Evolutionary conservation across 2,888 invertebrate genomes (phyloP).

Genomic region (Glyphotaelius pellucidus): DNA sequence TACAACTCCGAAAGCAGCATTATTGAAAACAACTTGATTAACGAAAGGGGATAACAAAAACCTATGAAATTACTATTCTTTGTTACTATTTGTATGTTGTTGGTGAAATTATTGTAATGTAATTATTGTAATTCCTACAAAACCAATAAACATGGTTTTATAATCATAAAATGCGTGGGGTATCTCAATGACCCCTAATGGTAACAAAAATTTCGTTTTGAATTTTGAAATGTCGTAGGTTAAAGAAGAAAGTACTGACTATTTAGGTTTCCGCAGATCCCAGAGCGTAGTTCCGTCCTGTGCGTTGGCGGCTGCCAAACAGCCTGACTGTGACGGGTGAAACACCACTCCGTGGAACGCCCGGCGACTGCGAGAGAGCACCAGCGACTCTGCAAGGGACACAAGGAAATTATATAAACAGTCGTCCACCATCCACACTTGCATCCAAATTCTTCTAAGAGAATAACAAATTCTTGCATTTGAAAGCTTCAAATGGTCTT

Average conservation of each 20-base stretch:
- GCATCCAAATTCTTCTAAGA: not conserved
- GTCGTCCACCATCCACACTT: not conserved
- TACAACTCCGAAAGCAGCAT: too few relatives aligned
- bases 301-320: conserved; percentile 92
- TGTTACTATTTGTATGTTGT: too few relatives aligned
- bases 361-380: conserved; percentile 75
- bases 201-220: too few relatives aligned
- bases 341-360: conserved; percentile 97
- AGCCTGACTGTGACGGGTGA: conserved; percentile 89
- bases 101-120: too few relatives aligned
- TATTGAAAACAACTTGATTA: too few relatives aligned
- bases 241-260: conserved; percentile 77
- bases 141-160: too few relatives aligned
- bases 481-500: conserved; percentile 11
- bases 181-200: too few relatives aligned
- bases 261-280: conserved; percentile 90
- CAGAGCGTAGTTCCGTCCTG: conserved; percentile 93
- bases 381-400: conserved; percentile 79
- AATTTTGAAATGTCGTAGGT: too few relatives aligned
- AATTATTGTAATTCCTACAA: too few relatives aligned
- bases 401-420: not conserved
- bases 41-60: too few relatives aligned
- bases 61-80: too few relatives aligned
- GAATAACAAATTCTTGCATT: not conserved
- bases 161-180: too few relatives aligned